phyloP scores from a whole-genome alignment of 1,140 invertebrate species.

The Notospermus geniculatus region DNA sequence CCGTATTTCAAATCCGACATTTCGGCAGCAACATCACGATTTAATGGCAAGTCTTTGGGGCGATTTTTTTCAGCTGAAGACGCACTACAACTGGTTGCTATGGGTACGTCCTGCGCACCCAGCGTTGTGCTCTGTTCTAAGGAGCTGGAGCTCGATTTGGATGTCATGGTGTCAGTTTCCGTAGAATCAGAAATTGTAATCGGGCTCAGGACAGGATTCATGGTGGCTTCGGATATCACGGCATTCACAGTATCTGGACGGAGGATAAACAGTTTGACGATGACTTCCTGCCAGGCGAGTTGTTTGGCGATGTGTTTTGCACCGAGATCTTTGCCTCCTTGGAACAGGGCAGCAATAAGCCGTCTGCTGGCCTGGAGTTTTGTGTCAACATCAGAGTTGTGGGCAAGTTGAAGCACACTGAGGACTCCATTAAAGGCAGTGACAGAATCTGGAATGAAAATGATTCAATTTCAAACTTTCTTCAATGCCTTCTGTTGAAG shows the following conservation, averaged over 20 bases:
- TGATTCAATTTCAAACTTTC: too few species aligned
- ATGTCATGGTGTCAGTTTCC: too few species aligned
- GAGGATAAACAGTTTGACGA: slow-evolving; percentile 57
- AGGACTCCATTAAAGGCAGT: slow-evolving; percentile 60
- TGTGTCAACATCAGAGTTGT: slow-evolving; percentile 59
- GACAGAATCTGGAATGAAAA: too few species aligned
- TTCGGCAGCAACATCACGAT: too few species aligned
- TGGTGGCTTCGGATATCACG: slow-evolving; percentile 7
- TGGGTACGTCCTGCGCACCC: slow-evolving; percentile 2
- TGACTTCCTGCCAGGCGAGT: slow-evolving; percentile 64
- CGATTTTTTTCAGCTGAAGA: too few species aligned
- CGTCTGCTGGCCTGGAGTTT: slow-evolving; percentile 63
- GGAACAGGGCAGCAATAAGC: slow-evolving; percentile 7
- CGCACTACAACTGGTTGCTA: too few species aligned
- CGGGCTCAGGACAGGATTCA: too few species aligned
- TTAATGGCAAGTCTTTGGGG: too few species aligned
- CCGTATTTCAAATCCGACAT: too few species aligned
- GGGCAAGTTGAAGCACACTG: slow-evolving; percentile 60
- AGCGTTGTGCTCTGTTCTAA: slow-evolving; percentile 5
- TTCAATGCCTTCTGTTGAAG: too few species aligned
- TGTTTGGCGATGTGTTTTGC: slow-evolving; percentile 50
- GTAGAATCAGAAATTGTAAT: too few species aligned
- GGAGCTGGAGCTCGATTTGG: too few species aligned
- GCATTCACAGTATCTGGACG: slow-evolving; percentile 56
- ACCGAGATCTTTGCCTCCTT: slow-evolving; percentile 10